phyloP scores from a whole-genome alignment of 37 sponge, comb jelly and placozoan species.

The Eunapius fragilis region DNA sequence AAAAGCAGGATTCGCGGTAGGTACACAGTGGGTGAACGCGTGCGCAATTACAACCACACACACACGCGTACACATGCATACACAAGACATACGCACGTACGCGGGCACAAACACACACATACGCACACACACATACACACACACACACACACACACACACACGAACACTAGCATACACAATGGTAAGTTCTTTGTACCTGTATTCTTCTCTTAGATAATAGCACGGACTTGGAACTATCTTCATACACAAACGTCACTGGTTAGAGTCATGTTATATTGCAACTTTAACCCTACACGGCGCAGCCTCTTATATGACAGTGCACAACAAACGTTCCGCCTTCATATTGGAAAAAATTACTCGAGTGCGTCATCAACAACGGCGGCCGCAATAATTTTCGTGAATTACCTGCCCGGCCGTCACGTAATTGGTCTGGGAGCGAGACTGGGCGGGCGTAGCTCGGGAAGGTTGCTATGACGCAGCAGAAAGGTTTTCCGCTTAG shows the following conservation, averaged over 20 bases:
- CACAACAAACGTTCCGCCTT: not conserved
- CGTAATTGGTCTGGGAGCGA: conserved; percentile 1
- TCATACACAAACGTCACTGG: not conserved
- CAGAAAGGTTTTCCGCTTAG: too few species aligned
- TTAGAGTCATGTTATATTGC: not conserved
- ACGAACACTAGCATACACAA: not conserved
- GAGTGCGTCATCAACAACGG: not conserved
- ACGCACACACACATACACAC: not conserved
- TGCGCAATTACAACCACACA: not conserved
- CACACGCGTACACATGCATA: not conserved
- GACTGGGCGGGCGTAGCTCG: not conserved
- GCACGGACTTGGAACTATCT: not conserved
- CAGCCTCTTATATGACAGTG: not conserved
- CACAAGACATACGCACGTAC: not conserved
- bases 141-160: not conserved
- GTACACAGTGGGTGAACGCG: too few species aligned
- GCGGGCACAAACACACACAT: not conserved
- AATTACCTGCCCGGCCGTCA: not conserved
- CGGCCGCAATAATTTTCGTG: not conserved
- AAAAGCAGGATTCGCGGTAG: too few species aligned
- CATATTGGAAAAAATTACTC: not conserved
- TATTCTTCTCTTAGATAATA: not conserved
- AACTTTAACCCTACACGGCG: not conserved
- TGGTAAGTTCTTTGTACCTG: not conserved
- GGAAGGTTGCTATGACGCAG: not conserved